phyloP scores from a whole-genome alignment of 2,113 vertebrate genomes.

The Atractosteus spatula region DNA sequence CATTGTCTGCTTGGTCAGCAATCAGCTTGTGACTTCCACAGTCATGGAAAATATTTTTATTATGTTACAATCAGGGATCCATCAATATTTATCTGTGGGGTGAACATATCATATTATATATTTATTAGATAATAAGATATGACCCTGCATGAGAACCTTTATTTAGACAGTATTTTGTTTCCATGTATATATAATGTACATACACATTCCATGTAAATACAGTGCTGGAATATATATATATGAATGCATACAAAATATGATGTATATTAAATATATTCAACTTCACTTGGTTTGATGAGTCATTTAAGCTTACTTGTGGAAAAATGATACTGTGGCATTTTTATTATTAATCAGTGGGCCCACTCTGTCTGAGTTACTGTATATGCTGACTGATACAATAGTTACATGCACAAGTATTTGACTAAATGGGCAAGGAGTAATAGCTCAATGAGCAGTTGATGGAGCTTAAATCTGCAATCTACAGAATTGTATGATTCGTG shows the following conservation, averaged over 20 bases:
- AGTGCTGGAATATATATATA: too few species aligned
- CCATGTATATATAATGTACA: too few species aligned
- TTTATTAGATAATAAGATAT: background rate
- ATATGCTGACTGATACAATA: conserved; percentile 70
- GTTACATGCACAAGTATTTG: conserved; percentile 55
- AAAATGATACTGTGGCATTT: conserved; percentile 67
- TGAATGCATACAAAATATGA: too few species aligned
- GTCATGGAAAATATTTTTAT: background rate
- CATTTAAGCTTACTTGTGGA: conserved; percentile 46
- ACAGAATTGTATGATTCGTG: too few species aligned
- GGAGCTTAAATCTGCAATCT: too few species aligned
- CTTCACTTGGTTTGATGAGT: too few species aligned
- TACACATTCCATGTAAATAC: too few species aligned
- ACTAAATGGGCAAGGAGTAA: conserved; percentile 32
- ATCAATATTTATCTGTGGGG: background rate
- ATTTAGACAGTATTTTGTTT: too few species aligned
- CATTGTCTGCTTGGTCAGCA: conserved; percentile 8
- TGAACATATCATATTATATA: conserved; percentile 1
- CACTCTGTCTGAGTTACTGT: conserved; percentile 63
- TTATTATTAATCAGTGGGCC: conserved; percentile 51
- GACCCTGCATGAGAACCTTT: too few species aligned
- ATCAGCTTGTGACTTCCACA: conserved; percentile 2
- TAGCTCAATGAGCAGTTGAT: background rate
- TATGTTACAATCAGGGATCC: conserved; percentile 2
- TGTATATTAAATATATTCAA: too few species aligned